phyloP scores from a whole-genome alignment of 2,888 invertebrate species.

The Glaucopsyche alexis region DNA sequence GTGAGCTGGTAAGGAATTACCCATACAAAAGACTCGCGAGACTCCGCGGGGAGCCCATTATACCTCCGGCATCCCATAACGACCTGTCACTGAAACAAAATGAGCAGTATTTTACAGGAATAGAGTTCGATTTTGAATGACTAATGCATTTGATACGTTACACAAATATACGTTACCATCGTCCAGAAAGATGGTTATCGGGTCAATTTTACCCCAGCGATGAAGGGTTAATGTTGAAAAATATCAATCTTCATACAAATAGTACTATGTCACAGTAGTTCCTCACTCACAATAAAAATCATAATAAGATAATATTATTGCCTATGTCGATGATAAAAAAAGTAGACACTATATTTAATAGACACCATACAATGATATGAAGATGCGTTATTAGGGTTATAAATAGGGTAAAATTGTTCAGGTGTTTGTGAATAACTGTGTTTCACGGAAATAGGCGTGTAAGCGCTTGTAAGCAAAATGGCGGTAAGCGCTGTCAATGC shows the following conservation, averaged over 20 bases:
- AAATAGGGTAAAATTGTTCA: no score
- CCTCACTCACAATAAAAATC: not conserved
- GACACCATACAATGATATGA: no score
- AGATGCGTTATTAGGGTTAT: no score
- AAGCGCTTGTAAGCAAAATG: no score
- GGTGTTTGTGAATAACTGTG: no score
- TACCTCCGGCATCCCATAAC: constrained; percentile 34
- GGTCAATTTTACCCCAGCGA: constrained; percentile 46
- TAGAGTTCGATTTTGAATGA: constrained; percentile 38
- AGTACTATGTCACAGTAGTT: not conserved
- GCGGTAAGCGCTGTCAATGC: no score
- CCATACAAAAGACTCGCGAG: constrained; percentile 57
- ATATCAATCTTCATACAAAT: constrained; percentile 3
- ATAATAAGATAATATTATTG: no score
- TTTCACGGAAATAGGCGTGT: no score
- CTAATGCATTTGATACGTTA: constrained; percentile 42
- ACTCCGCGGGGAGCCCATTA: constrained; percentile 61
- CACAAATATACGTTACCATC: constrained; percentile 50
- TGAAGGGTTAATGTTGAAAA: constrained; percentile 39
- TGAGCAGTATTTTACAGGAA: constrained; percentile 31
- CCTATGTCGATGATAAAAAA: no score
- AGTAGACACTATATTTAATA: no score
- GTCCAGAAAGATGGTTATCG: constrained; percentile 55
- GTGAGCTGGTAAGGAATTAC: constrained; percentile 54
- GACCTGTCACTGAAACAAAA: constrained; percentile 20